A percentile compares a stretch with the other conserved stretches of the same genome.
phyloP scores from a whole-genome alignment of 1,140 invertebrate genomes.

The Drosophila kanapiae region DNA sequence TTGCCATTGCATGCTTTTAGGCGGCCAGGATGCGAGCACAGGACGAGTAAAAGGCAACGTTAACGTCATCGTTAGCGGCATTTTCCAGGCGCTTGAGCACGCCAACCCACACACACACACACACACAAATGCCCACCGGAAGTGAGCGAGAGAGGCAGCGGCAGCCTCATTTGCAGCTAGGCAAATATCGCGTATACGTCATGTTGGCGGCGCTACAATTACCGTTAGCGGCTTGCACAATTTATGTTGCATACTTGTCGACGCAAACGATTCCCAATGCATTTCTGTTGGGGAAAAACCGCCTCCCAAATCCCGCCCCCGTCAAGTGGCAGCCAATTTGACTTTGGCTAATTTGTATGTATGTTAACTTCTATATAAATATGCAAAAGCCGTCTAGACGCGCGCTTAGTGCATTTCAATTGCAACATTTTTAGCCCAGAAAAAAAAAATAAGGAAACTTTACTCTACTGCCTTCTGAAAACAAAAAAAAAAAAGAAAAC shows the following conservation, averaged over 20 bases:
- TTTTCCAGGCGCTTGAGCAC: slow-evolving; percentile 80
- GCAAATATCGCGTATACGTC: slow-evolving; percentile 79
- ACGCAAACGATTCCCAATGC: slow-evolving; percentile 39
- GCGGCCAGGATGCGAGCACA: slow-evolving; percentile 28
- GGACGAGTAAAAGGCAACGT: slow-evolving; percentile 35
- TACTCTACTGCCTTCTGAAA: background rate
- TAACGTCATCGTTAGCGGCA: slow-evolving; percentile 76
- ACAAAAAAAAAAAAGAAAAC: background rate
- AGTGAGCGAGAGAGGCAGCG: background rate
- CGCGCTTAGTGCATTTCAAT: slow-evolving; percentile 60
- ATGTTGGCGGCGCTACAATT: slow-evolving; percentile 74
- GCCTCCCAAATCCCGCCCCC: background rate
- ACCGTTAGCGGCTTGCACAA: slow-evolving; percentile 74
- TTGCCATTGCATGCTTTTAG: slow-evolving; percentile 76
- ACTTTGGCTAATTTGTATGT: slow-evolving; percentile 54
- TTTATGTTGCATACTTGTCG: slow-evolving; percentile 66
- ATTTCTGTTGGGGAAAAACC: slow-evolving; percentile 1
- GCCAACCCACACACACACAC: slow-evolving; percentile 25
- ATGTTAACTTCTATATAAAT: slow-evolving; percentile 9
- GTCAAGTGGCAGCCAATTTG: slow-evolving; percentile 47
- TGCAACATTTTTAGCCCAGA: slow-evolving; percentile 46
- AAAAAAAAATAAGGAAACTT: slow-evolving; percentile 53
- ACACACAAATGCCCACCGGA: slow-evolving; percentile 10
- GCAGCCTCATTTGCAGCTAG: slow-evolving; percentile 66
- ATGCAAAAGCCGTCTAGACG: slow-evolving; percentile 39